phyloP scores from a whole-genome alignment of 2,888 invertebrate species.

The Phytoseiulus persimilis region DNA sequence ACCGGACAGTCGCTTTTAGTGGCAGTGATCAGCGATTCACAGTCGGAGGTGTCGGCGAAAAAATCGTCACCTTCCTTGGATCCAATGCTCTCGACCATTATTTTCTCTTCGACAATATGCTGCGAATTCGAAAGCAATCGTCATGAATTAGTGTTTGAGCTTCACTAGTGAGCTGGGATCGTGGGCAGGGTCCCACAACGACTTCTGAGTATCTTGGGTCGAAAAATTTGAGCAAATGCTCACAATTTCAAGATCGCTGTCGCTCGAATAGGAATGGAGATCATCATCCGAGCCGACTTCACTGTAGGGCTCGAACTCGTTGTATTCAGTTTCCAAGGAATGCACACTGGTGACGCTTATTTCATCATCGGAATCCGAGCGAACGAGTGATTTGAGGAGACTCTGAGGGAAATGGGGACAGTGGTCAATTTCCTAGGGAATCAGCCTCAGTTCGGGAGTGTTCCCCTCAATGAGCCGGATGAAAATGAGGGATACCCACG shows the following conservation, averaged over 20 bases:
- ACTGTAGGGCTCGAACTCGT: conserved; percentile 19
- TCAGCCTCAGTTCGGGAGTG: no score
- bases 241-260: conserved; percentile 35
- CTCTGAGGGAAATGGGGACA: neutral
- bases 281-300: conserved; percentile 31
- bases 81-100: conserved; percentile 28
- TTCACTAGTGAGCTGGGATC: no score
- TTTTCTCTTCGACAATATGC: conserved; percentile 37
- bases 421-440: neutral
- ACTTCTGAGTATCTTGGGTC: no score
- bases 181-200: no score
- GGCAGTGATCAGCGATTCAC: conserved; percentile 10
- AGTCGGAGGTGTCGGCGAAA: conserved; percentile 35
- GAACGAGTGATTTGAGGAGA: neutral
- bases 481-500: neutral
- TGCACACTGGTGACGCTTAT: neutral
- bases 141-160: no score
- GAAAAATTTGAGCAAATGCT: neutral
- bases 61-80: conserved; percentile 7
- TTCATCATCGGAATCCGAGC: neutral
- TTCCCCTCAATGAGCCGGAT: no score
- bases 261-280: conserved; percentile 28
- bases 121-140: neutral
- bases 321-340: conserved; percentile 11
- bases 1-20: conserved; percentile 6